phyloP scores from a whole-genome alignment of 2,888 invertebrate species.

The Abrostola triplasia region DNA sequence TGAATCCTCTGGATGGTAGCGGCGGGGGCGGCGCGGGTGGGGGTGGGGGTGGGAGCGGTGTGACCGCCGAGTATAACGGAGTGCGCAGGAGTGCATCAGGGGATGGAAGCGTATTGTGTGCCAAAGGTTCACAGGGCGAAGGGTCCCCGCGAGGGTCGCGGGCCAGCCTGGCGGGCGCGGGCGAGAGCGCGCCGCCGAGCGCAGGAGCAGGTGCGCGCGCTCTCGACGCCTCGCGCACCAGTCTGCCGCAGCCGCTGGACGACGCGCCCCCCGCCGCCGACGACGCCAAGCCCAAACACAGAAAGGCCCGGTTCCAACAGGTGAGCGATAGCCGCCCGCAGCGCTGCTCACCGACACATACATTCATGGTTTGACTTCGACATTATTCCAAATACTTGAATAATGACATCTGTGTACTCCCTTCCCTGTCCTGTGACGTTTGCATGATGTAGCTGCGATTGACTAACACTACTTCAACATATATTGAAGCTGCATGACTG shows the following conservation, averaged over 20 bases:
- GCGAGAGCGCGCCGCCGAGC: constrained; percentile 56
- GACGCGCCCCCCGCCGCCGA: constrained; percentile 81
- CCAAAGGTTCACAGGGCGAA: constrained; percentile 87
- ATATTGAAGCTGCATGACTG: constrained; percentile 48
- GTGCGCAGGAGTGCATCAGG: constrained; percentile 95
- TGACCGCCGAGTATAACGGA: constrained; percentile 83
- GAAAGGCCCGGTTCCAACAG: constrained; percentile 96
- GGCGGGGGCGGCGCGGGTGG: constrained; percentile 79
- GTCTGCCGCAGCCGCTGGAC: constrained; percentile 79
- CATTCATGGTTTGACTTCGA: constrained; percentile 25
- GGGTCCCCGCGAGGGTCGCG: constrained; percentile 83
- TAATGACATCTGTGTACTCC: constrained; percentile 23
- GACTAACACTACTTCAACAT: constrained; percentile 40
- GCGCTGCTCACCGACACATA: constrained; percentile 38
- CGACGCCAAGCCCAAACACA: constrained; percentile 91
- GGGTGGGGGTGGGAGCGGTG: constrained; percentile 71
- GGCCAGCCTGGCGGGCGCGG: constrained; percentile 78
- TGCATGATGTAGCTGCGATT: constrained; percentile 59
- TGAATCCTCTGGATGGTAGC: constrained; percentile 94
- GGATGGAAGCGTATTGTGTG: constrained; percentile 91
- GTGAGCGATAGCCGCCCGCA: constrained; percentile 75
- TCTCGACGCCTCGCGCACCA: constrained; percentile 80
- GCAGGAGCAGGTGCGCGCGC: constrained; percentile 59
- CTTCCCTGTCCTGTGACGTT: constrained; percentile 36
- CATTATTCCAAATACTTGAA: constrained; percentile 12